Evolutionary conservation across 1,140 invertebrate species (phyloP), one percentile per base, ranked within the genome.

Genomic region (Zelostemma sp.): DNA sequence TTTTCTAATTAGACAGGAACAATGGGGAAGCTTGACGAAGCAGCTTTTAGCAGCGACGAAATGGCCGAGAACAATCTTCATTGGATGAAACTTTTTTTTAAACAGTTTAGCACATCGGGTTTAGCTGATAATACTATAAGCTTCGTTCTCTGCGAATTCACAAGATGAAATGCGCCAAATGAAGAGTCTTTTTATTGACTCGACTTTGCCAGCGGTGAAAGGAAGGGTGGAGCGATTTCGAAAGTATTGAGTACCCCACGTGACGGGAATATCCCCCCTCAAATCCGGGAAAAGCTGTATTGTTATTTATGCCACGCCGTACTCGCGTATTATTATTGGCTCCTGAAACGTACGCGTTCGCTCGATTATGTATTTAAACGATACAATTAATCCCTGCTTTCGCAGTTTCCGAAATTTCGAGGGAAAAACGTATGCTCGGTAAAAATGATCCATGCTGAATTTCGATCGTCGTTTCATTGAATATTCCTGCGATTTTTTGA

Each of bases 161-260:
- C 14, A 38, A 55, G 59, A 50, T 64, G 53, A 68, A 63, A 68
- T 59, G 55, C 59, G 66, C 54, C 59, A 63, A 69, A 69, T 56
- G 56, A 55, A 49, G 35, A 59, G 54, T 60, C 56, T 53, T 47
- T n/a, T 64, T 61, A 64, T 69, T 69, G 67, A 69, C 60, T 64
- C 56, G 43, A 18, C 43, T 46, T 43, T 43, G 5, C 16, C 18
- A 12, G 9, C 43, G 15, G 14, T 15, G 12, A 50, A 41, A 33
- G 21, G 48, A 28, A 6, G 41, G 41, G 62, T 62, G 54, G 54
- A 58, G 49, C 51, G 58, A 68, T 69, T 63, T 68, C 40, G 33
- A 38, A 59, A 62, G 66, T 68, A 68, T 63, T 59, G 58, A 58
- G 38, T 45, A 58, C 35, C 38, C 28, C 17, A 18, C 58, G 56